Evolutionary conservation across 2,888 invertebrate species (phyloP).

Genomic region (Drosophila peninsularis): DNA sequence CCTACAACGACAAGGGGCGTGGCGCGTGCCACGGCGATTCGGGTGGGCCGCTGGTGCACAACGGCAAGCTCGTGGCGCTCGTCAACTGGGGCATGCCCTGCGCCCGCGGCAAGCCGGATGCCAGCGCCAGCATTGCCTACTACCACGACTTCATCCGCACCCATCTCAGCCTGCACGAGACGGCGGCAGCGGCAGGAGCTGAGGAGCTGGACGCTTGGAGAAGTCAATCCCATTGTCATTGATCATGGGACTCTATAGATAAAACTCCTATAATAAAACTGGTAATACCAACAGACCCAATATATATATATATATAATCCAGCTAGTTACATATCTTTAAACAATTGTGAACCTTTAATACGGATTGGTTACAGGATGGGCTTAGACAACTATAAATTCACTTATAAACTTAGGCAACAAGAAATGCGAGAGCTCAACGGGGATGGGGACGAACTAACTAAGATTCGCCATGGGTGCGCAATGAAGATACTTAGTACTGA

Average conservation of each 20-base stretch:
- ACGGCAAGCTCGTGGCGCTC: conserved; percentile 79
- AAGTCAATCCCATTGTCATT: conserved; percentile 41
- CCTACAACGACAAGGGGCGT: conserved; percentile 86
- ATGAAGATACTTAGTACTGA: conserved; percentile 75
- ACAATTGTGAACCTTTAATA: conserved; percentile 56
- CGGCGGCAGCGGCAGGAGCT: conserved; percentile 9
- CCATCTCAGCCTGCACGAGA: conserved; percentile 52
- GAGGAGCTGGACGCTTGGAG: conserved; percentile 7
- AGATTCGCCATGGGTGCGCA: conserved; percentile 68
- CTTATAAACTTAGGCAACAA: conserved; percentile 55
- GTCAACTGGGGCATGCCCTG: conserved; percentile 84
- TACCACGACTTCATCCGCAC: conserved; percentile 83
- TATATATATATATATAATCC: too few relatives aligned
- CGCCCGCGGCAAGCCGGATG: conserved; percentile 82
- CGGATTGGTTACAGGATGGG: conserved; percentile 30
- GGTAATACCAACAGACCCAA: background rate
- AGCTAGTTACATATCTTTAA: too few relatives aligned
- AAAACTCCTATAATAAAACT: too few relatives aligned
- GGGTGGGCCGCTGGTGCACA: conserved; percentile 82
- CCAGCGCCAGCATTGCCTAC: conserved; percentile 82
- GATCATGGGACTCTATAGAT: background rate
- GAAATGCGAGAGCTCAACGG: conserved; percentile 31
- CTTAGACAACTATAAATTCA: conserved; percentile 51
- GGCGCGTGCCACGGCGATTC: conserved; percentile 85
- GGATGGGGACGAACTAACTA: conserved; percentile 74